Evolutionary conservation across 2,113 vertebrate species (phyloP), one percentile per base, ranked within the genome.

Genomic region (Cebus imitator): DNA sequence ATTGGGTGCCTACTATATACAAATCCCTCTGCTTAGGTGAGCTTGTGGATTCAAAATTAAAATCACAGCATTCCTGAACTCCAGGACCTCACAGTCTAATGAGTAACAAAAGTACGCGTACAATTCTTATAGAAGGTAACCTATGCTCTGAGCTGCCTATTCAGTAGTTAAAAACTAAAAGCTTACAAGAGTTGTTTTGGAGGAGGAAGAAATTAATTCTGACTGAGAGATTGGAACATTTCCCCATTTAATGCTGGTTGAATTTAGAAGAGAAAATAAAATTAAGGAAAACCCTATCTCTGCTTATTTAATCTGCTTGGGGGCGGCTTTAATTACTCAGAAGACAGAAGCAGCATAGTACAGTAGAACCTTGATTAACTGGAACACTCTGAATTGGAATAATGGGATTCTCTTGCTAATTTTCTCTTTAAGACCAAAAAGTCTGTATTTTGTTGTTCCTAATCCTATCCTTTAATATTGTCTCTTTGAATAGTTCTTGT

Each of bases 241-340:
- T 95, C 37, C 94, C 66, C 21, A 18, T 37, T 96, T 91, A 97
- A 94, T 85, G 61, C 68, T 94, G 10, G 50, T 66, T 84, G 48
- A 90, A 97, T 81, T 87, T 97, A 73, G 78, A 32, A 86, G 52
- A 17, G 58, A 97, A 92, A 94, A 94, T 90, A 95, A 95, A 97
- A 87, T 93, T 50, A 96, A 96, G 55, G 23, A 85, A 61, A 96
- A 37, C 8, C 4, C 1, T 58, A 27, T 75, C 21, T 90, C 50
- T 92, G 17, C 35, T 55, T 90, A 96, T 91, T 96, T 97, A 94
- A 87, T 95, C 64, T 94, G 16, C 30, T 94, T 85, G 23, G 48
- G 64, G 64, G 91, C 23, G 11, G 80, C 30, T 91, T 93, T 93
- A 92, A 90, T 97, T 97, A 94, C 93, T 87, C 80, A 87, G 76